phyloP scores from a whole-genome alignment of 2,888 invertebrate species.

The Hirtodrosophila histrioides region DNA sequence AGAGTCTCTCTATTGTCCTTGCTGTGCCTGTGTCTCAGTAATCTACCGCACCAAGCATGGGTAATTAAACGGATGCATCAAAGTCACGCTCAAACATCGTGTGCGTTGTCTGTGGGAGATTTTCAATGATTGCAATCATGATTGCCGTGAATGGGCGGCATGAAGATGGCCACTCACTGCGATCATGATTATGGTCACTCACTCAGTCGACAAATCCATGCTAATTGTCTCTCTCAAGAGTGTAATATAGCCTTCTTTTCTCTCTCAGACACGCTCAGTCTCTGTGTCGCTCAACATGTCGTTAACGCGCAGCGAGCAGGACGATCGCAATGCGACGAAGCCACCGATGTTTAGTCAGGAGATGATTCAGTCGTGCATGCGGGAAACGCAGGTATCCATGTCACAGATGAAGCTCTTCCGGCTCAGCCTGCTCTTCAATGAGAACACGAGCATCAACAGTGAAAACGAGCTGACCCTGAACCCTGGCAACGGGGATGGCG shows the following conservation, averaged over 20 bases:
- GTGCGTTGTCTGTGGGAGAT: too few relatives aligned
- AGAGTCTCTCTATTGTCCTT: conserved; percentile 20
- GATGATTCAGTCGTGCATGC: conserved; percentile 71
- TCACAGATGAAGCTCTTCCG: conserved; percentile 73
- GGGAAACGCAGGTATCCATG: conserved; percentile 79
- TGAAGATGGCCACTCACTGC: too few relatives aligned
- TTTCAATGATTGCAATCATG: too few relatives aligned
- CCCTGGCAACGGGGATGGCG: conserved; percentile 27
- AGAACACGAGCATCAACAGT: conserved; percentile 38
- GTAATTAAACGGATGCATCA: conserved; percentile 31
- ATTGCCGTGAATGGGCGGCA: too few relatives aligned
- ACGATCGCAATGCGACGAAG: conserved; percentile 34
- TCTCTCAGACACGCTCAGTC: conserved; percentile 60
- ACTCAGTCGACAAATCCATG: too few relatives aligned
- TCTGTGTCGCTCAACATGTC: conserved; percentile 74
- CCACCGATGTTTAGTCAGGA: conserved; percentile 49
- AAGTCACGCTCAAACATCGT: not conserved
- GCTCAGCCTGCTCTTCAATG: conserved; percentile 54
- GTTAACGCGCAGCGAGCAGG: conserved; percentile 57
- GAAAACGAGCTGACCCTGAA: conserved; percentile 29
- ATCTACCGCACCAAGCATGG: conserved; percentile 48
- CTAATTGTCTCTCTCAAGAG: not conserved
- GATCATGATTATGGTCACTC: too few relatives aligned
- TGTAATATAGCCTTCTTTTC: not conserved
- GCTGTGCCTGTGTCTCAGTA: conserved; percentile 41